Conservation (phyloP, 1,140 invertebrate species). For the Drosophila navojoa region DNA sequence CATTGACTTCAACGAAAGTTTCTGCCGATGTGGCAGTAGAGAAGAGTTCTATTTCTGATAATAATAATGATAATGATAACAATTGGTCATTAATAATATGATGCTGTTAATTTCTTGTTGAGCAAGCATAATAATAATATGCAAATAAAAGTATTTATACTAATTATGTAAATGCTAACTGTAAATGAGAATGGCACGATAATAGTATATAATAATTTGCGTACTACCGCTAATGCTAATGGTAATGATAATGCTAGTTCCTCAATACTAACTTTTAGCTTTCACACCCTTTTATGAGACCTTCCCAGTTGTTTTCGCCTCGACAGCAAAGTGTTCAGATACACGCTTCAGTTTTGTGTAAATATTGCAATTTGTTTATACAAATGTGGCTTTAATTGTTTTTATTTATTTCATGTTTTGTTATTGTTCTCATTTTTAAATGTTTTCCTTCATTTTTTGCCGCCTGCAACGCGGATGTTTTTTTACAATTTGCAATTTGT, state of each 20-base stretch:
- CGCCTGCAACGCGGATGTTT: conserved; percentile 47
- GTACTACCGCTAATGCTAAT: not conserved
- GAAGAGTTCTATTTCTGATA: too few species aligned
- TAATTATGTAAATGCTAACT: too few species aligned
- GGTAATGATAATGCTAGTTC: not conserved
- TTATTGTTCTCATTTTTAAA: conserved; percentile 30
- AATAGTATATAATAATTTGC: too few species aligned
- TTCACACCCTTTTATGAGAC: too few species aligned
- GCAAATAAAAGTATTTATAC: too few species aligned
- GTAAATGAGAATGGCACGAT: too few species aligned
- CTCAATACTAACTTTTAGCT: not conserved
- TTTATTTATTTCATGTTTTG: conserved; percentile 1
- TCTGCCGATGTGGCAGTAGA: too few species aligned
- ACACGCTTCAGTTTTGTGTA: not conserved
- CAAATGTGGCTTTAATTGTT: conserved; percentile 72
- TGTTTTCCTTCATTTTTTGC: conserved; percentile 6
- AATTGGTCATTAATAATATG: too few species aligned
- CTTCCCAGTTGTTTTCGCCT: not conserved
- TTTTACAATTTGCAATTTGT: conserved; percentile 49
- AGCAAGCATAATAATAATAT: too few species aligned
- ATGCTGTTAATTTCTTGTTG: too few species aligned
- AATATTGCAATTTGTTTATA: conserved; percentile 51
- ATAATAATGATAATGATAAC: too few species aligned
- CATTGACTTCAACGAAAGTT: too few species aligned
- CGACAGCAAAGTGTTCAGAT: conserved; percentile 16